Evolutionary conservation across 2,888 invertebrate species (phyloP).

Genomic region (Troglohyphantes excavatus): DNA sequence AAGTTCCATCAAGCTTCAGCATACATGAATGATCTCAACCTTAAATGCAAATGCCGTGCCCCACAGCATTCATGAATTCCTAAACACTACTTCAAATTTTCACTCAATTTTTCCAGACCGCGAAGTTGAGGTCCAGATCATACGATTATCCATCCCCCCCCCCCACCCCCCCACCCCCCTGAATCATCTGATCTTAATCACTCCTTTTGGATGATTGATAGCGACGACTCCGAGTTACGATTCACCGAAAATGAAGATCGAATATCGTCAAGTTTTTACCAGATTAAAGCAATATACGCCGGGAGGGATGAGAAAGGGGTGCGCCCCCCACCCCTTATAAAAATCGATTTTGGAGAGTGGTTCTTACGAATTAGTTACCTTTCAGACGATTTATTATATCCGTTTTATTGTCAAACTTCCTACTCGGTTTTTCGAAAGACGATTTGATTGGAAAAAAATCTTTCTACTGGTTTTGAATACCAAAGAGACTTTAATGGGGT

Average conservation of each 20-base stretch:
- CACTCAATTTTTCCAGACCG: background rate
- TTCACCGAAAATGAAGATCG: constrained; percentile 6
- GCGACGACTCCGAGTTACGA: background rate
- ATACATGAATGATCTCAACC: background rate
- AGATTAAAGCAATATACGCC: background rate
- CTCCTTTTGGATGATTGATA: background rate
- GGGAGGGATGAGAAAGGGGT: background rate
- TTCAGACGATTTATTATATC: constrained; percentile 1
- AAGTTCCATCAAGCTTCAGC: background rate
- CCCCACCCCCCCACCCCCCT: too few relatives aligned
- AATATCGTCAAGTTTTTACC: background rate
- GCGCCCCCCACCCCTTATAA: background rate
- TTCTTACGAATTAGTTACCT: constrained; percentile 2
- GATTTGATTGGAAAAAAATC: background rate
- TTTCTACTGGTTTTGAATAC: background rate
- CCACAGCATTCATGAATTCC: background rate
- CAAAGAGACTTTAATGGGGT: background rate
- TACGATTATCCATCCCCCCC: background rate
- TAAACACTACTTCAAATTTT: background rate
- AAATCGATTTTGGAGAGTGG: constrained; percentile 5
- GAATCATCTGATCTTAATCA: constrained; percentile 2
- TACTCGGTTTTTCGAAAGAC: background rate
- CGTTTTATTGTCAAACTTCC: background rate
- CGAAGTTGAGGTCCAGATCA: background rate
- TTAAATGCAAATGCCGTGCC: background rate